Evolutionary conservation across 2,888 invertebrate genomes (phyloP).

Genomic region (Drosophila merina): DNA sequence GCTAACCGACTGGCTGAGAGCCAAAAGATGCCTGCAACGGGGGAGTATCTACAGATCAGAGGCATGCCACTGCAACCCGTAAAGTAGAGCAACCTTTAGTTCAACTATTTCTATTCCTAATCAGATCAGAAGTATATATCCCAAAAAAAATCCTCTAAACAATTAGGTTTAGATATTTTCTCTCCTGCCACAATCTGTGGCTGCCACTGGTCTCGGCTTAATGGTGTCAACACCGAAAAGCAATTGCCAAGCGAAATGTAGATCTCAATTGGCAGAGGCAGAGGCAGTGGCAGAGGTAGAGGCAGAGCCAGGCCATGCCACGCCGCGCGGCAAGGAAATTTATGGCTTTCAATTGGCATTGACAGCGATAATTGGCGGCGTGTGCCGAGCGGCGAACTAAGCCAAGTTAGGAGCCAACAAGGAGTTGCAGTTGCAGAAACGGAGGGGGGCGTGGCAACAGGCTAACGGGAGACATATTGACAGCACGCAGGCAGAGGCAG

Average conservation of each 20-base stretch:
- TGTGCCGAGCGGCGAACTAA: constrained; percentile 27
- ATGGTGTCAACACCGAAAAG: constrained; percentile 70
- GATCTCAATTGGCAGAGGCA: constrained; percentile 14
- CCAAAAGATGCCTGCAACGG: constrained; percentile 18
- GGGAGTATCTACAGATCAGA: constrained; percentile 40
- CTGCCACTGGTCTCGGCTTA: constrained; percentile 28
- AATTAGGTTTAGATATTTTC: background rate
- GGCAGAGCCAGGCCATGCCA: background rate
- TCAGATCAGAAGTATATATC: no score
- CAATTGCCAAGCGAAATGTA: constrained; percentile 26
- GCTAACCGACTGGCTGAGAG: constrained; percentile 33
- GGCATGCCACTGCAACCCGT: constrained; percentile 51
- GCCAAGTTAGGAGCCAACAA: constrained; percentile 8
- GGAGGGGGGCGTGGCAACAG: background rate
- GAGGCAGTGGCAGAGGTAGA: background rate
- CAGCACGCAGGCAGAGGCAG: constrained; percentile 49
- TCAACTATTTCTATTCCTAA: no score
- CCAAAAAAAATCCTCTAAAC: background rate
- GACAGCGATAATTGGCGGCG: constrained; percentile 72
- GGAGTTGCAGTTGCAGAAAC: constrained; percentile 10
- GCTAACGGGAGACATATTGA: constrained; percentile 39
- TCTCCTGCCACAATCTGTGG: background rate
- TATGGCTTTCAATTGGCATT: constrained; percentile 72
- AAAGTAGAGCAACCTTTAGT: constrained; percentile 53
- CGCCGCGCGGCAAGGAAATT: constrained; percentile 50